Conservation (phyloP, 1,140 invertebrate genomes). For the Drosophila parabipectinata region DNA sequence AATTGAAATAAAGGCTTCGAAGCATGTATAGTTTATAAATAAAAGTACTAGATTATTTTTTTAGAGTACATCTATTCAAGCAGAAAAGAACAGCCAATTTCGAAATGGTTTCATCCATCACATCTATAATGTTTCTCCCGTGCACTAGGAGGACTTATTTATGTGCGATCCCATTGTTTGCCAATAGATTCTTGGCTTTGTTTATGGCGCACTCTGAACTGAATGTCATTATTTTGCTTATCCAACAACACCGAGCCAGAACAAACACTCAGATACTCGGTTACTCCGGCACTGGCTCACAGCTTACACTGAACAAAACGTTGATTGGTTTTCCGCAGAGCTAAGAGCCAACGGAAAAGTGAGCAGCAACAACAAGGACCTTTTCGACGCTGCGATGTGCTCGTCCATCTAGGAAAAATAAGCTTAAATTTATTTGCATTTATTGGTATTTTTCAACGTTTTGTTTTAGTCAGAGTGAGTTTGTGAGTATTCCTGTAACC, state of each 20-base stretch:
- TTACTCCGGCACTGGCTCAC: background rate
- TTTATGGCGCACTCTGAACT: conserved; percentile 56
- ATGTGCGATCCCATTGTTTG: conserved; percentile 32
- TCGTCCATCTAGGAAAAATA: conserved; percentile 44
- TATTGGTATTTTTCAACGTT: conserved; percentile 52
- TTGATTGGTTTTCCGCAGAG: conserved; percentile 33
- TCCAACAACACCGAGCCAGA: conserved; percentile 15
- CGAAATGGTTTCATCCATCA: background rate
- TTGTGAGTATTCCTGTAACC: conserved; percentile 1
- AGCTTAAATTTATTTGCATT: conserved; percentile 67
- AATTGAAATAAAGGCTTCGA: conserved; percentile 32
- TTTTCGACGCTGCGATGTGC: background rate
- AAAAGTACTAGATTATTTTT: background rate
- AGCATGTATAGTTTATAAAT: conserved; percentile 16
- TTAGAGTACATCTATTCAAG: no score
- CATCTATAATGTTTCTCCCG: background rate
- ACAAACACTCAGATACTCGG: conserved; percentile 19
- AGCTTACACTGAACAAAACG: conserved; percentile 36
- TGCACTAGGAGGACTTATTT: conserved; percentile 21
- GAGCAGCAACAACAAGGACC: conserved; percentile 8
- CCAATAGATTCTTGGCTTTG: conserved; percentile 43
- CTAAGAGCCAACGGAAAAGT: conserved; percentile 9
- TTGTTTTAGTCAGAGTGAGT: conserved; percentile 24
- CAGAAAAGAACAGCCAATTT: no score
- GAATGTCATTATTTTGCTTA: conserved; percentile 64